These are phyloP conservation scores for Leuctra nigra DNA, from an alignment of 2,888 invertebrate species.

Conservation along the genomic window DNA sequence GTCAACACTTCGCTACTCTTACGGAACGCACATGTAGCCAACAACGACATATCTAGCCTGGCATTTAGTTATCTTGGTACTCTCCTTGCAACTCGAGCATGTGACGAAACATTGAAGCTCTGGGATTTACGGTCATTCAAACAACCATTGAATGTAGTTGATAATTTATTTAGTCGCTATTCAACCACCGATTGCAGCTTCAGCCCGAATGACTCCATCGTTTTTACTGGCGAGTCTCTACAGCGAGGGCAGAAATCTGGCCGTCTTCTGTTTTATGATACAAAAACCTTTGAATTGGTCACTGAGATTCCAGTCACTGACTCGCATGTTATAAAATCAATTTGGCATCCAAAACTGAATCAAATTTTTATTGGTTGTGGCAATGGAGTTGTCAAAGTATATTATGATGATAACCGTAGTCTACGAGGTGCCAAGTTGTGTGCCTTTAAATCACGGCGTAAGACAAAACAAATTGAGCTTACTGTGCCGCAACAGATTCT, in stretches of 20 bases:
- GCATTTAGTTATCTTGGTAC: conserved; percentile 83
- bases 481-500: conserved; percentile 89
- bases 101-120: conserved; percentile 90
- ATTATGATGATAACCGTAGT: conserved; percentile 83
- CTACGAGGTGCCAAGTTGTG: conserved; percentile 87
- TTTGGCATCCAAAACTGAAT: conserved; percentile 98
- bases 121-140: conserved; percentile 89
- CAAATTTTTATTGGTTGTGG: conserved; percentile 92
- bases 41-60: conserved; percentile 75
- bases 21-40: conserved; percentile 72
- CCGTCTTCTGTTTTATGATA: conserved; percentile 69
- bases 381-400: conserved; percentile 83
- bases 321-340: conserved; percentile 76
- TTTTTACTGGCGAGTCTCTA: conserved; percentile 83
- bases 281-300: conserved; percentile 66
- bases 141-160: conserved; percentile 61
- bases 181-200: conserved; percentile 75
- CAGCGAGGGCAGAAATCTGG: conserved; percentile 57
- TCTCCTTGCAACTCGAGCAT: conserved; percentile 70
- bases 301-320: conserved; percentile 69
- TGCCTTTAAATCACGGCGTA: conserved; percentile 71
- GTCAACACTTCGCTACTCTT: conserved; percentile 78
- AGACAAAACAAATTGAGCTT: conserved; percentile 76
- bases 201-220: conserved; percentile 86
- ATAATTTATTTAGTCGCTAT: conserved; percentile 72